Base-by-base conservation (phyloP, 2,888 invertebrate genomes). In the Ectobius pallidus region DNA sequence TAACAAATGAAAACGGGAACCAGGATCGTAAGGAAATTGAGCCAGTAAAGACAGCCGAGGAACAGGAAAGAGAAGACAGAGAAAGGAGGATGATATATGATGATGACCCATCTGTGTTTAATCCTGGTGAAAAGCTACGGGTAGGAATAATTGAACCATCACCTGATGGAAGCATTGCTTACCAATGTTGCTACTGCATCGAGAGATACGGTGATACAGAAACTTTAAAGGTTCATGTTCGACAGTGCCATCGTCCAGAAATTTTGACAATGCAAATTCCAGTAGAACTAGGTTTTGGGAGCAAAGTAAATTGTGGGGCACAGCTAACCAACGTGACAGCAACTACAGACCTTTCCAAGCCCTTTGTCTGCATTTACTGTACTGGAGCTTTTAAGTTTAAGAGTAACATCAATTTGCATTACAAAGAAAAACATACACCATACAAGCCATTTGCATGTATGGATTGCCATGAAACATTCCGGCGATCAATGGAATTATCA, bases 371-470 rank as follows among this genome's bases (percentile, higher is more conserved):
- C 68, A 75, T 78, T 22, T 78, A 77, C 65, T 78, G 78, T 61
- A 76, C 77, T 42, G 76, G 76, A 9, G 74, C 76, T 9, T 78
- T 77, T 68, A 77, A 77, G 70, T 74, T 77, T 27, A 75, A 77
- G 71, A 77, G 77, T 65, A 77, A 77, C 20, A 71, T 78, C 7
- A 73, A 74, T 65, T 74, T 76, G n/a, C 78, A 78, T 61, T 78
- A 76, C 49, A 74, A 77, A 52, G 78, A 78, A 46, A 76, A 78
- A 39, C 78, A 78, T 61, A 78, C 77, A 34, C 77, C 78, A 3
- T 71, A 77, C 72, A 78, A 78, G 46, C 78, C 78, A 22, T 77
- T 77, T 70, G 74, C 77, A 68, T 78, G 78, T 72, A 63, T 75
- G 16, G 76, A 77, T 70, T 78, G 78, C 63, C 73, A 76, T 30